Percentiles rank a stretch among this genome's conserved stretches.
phyloP scores from a whole-genome alignment of 2,797 vertebrate species.

The Esox lucius region DNA sequence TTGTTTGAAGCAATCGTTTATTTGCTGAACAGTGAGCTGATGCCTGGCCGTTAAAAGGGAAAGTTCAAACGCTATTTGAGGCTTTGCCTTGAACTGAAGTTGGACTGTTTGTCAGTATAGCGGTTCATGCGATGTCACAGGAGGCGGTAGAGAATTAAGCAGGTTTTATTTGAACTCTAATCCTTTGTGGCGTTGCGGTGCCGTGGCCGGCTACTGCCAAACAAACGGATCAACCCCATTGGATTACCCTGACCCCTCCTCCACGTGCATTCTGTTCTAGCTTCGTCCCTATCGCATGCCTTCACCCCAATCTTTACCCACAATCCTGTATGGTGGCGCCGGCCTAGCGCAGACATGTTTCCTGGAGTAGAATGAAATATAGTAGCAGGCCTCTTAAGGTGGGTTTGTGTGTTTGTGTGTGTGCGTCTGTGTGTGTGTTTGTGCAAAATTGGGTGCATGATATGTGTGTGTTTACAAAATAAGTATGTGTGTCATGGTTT shows the following conservation, averaged over 20 bases:
- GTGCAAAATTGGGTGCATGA: neutral
- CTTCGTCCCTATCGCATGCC: conserved; percentile 47
- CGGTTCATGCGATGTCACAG: no score
- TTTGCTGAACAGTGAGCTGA: no score
- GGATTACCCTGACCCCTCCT: conserved; percentile 73
- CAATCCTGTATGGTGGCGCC: conserved; percentile 41
- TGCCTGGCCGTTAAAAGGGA: no score
- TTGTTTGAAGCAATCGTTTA: no score
- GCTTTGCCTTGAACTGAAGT: no score
- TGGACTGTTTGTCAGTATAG: no score
- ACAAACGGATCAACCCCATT: conserved; percentile 73
- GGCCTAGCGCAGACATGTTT: conserved; percentile 53
- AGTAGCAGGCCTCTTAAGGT: conserved; percentile 61
- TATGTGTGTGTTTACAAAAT: conserved; percentile 9
- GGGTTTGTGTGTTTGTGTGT: conserved; percentile 48
- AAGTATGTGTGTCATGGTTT: neutral
- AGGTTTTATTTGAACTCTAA: conserved; percentile 90
- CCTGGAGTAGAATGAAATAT: conserved; percentile 43
- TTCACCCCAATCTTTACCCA: conserved; percentile 25
- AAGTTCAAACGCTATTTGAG: no score
- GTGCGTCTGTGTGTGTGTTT: neutral
- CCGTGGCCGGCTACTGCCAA: conserved; percentile 69
- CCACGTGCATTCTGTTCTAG: conserved; percentile 49
- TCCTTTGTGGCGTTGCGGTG: conserved; percentile 73
- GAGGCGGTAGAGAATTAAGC: conserved; percentile 63